A percentile compares a stretch with the other conserved stretches of the same genome.
Evolutionary conservation across 2,888 invertebrate species (phyloP).

Genomic region (Pristionchus maxplancki): DNA sequence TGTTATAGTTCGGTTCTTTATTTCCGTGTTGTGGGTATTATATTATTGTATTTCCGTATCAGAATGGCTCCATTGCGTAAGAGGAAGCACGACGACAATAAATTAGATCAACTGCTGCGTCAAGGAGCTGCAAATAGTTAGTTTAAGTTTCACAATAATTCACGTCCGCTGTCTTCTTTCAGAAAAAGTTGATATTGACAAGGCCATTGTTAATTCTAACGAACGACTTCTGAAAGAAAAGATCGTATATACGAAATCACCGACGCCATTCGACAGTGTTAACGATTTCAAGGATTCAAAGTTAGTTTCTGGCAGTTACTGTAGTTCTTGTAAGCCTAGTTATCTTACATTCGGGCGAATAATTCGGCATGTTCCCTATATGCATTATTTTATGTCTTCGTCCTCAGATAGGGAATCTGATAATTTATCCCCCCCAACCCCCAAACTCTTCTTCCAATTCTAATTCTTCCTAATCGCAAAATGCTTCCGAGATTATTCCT

Average conservation of each 20-base stretch:
- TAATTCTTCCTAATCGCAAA: too few relatives aligned
- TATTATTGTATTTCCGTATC: background rate
- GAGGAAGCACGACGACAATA: conserved; percentile 44
- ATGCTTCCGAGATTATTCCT: too few relatives aligned
- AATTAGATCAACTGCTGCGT: conserved; percentile 43
- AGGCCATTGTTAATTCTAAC: conserved; percentile 41
- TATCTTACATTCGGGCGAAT: too few relatives aligned
- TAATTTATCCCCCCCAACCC: too few relatives aligned
- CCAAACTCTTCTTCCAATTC: too few relatives aligned
- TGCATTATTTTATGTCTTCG: too few relatives aligned
- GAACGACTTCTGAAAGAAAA: conserved; percentile 48
- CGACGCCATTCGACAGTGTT: conserved; percentile 37
- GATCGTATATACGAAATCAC: conserved; percentile 42
- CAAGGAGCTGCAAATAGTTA: conserved; percentile 52
- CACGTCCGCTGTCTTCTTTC: background rate
- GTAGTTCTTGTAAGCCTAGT: too few relatives aligned
- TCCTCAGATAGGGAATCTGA: too few relatives aligned
- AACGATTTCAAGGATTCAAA: conserved; percentile 35
- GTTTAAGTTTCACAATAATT: background rate
- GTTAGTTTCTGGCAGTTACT: background rate
- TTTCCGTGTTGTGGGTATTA: background rate
- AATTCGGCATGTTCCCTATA: too few relatives aligned
- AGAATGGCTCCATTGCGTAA: conserved; percentile 34
- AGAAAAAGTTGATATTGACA: conserved; percentile 49
- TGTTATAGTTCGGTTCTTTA: background rate